These are phyloP conservation scores for Parauchenoglanis punctatus DNA, from an alignment of 2,797 vertebrate species.

Conservation along the genomic window DNA sequence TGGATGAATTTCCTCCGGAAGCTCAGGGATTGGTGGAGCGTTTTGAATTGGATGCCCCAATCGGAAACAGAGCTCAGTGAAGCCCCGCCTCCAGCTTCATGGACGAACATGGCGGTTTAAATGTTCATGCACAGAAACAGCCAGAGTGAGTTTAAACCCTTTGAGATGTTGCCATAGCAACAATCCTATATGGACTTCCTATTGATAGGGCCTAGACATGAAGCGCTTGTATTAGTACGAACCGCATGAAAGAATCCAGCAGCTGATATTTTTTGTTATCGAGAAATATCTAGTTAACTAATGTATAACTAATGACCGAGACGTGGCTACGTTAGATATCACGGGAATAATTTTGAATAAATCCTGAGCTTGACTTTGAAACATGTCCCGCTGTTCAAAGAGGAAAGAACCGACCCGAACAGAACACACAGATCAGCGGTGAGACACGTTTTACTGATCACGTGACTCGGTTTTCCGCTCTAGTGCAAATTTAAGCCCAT, in stretches of 20 bases:
- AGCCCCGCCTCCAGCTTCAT: background rate
- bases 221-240: too few relatives aligned
- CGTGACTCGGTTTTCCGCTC: background rate
- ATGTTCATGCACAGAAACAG: background rate
- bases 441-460: background rate
- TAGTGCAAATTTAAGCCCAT: background rate
- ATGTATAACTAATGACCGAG: background rate
- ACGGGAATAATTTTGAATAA: background rate
- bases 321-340: background rate
- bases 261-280: background rate
- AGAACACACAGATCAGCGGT: background rate
- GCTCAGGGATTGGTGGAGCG: background rate
- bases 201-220: background rate
- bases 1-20: background rate
- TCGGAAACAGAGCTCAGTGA: background rate
- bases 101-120: background rate
- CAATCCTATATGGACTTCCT: background rate
- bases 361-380: background rate
- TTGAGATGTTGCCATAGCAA: background rate
- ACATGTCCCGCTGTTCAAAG: background rate
- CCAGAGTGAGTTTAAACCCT: background rate
- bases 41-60: background rate
- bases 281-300: background rate
- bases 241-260: background rate
- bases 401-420: background rate